These are phyloP conservation scores for Aricia agestis DNA, from an alignment of 1,140 invertebrate genomes.

Conservation along the genomic window DNA sequence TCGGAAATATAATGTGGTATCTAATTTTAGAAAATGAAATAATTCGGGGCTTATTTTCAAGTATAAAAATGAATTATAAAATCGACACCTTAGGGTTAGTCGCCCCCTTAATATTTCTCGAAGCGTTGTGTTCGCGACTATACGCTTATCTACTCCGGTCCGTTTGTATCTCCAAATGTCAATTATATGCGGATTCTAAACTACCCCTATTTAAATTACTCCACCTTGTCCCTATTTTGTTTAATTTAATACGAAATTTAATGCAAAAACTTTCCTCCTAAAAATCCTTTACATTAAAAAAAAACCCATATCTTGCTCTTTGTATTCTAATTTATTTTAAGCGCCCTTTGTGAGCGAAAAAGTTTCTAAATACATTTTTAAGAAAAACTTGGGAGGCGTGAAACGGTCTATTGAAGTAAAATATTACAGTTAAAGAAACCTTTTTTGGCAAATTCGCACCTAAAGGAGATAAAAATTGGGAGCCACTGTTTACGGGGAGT, in stretches of 20 bases:
- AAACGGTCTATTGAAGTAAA: slow-evolving; percentile 12
- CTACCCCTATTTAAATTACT: too few species aligned
- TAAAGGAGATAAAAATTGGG: background rate
- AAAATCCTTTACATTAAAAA: background rate
- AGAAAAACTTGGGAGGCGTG: background rate
- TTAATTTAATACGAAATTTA: background rate
- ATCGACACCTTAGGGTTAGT: too few species aligned
- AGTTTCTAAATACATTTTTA: background rate
- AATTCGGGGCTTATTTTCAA: too few species aligned
- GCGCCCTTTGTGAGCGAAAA: background rate
- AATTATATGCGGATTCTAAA: too few species aligned
- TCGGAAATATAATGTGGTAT: too few species aligned
- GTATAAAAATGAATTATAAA: too few species aligned
- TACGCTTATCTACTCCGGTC: too few species aligned
- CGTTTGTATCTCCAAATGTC: too few species aligned
- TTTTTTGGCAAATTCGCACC: slow-evolving; percentile 1
- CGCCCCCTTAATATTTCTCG: too few species aligned
- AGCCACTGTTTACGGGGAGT: background rate
- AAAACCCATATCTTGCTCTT: background rate
- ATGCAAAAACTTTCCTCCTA: background rate
- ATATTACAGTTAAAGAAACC: background rate
- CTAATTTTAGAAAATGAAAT: too few species aligned
- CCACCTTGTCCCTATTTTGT: background rate
- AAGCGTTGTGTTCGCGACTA: too few species aligned
- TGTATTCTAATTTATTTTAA: background rate